Evolutionary conservation across 2,888 invertebrate genomes (phyloP).

Genomic region (Dorcus hopei): DNA sequence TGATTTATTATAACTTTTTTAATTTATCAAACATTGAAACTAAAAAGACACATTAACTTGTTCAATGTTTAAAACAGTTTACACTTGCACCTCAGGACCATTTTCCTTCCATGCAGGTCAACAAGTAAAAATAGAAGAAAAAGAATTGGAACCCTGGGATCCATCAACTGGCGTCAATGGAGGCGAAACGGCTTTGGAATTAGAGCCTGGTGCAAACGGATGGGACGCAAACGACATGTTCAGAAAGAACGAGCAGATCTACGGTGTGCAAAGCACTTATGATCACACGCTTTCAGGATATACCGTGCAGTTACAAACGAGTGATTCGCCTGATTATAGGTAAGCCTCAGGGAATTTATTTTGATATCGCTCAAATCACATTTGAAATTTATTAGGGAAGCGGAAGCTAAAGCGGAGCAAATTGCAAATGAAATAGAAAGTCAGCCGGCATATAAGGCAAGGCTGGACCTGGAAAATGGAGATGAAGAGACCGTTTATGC

Average conservation of each 20-base stretch:
- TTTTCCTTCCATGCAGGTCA: conserved; percentile 15
- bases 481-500: conserved; percentile 88
- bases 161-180: conserved; percentile 50
- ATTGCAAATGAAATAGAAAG: conserved; percentile 92
- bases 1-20: no score
- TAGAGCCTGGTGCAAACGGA: conserved; percentile 81
- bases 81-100: no score
- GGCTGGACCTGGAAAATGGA: conserved; percentile 86
- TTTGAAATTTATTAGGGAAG: conserved; percentile 51
- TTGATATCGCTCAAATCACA: neutral
- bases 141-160: conserved; percentile 90
- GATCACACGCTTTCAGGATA: conserved; percentile 90
- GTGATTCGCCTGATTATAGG: conserved; percentile 81
- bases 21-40: no score
- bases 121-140: conserved; percentile 56
- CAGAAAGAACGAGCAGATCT: conserved; percentile 84
- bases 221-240: conserved; percentile 99
- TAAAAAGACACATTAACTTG: no score
- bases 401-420: conserved; percentile 82
- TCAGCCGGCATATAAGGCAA: conserved; percentile 75
- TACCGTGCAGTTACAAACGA: conserved; percentile 81
- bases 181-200: conserved; percentile 60
- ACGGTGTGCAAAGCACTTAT: conserved; percentile 90
- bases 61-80: no score
- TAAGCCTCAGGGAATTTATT: conserved; percentile 57